Conservation (phyloP, 1,140 invertebrate species). For the Drosophila azteca region DNA sequence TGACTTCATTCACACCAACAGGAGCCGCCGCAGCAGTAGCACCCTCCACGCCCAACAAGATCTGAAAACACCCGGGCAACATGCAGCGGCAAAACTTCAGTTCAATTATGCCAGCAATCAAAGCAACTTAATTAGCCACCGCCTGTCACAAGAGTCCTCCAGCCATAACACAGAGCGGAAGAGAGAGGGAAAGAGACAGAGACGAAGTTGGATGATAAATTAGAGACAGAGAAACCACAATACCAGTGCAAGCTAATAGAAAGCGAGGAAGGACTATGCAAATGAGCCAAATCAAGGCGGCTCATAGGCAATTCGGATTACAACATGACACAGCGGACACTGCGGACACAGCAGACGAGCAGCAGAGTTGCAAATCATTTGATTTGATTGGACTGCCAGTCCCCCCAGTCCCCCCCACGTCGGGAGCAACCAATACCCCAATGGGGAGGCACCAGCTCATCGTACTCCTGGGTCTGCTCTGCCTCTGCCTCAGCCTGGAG, state of each 20-base stretch:
- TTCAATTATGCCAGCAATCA: constrained; percentile 31
- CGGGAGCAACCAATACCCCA: constrained; percentile 5
- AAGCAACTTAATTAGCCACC: constrained; percentile 54
- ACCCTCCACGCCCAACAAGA: constrained; percentile 5
- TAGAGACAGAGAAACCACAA: constrained; percentile 2
- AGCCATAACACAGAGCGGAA: constrained; percentile 3
- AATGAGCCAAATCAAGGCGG: constrained; percentile 28
- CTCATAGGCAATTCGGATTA: constrained; percentile 1
- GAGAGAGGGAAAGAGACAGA: no score
- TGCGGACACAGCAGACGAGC: not conserved
- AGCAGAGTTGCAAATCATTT: constrained; percentile 19
- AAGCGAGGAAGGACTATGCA: constrained; percentile 22
- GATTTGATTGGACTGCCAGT: constrained; percentile 18
- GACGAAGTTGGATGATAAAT: constrained; percentile 11
- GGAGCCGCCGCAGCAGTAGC: not conserved
- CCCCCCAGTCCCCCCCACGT: not conserved
- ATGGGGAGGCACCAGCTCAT: constrained; percentile 20
- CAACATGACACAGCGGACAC: constrained; percentile 19
- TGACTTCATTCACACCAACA: constrained; percentile 28
- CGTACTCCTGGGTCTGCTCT: constrained; percentile 23
- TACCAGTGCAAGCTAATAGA: not conserved
- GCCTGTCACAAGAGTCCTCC: constrained; percentile 21
- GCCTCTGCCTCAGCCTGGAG: constrained; percentile 19
- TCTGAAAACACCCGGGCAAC: not conserved
- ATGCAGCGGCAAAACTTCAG: constrained; percentile 22